Evolutionary conservation across 2,113 vertebrate species (phyloP).

Genomic region (Rhinogobius similis): DNA sequence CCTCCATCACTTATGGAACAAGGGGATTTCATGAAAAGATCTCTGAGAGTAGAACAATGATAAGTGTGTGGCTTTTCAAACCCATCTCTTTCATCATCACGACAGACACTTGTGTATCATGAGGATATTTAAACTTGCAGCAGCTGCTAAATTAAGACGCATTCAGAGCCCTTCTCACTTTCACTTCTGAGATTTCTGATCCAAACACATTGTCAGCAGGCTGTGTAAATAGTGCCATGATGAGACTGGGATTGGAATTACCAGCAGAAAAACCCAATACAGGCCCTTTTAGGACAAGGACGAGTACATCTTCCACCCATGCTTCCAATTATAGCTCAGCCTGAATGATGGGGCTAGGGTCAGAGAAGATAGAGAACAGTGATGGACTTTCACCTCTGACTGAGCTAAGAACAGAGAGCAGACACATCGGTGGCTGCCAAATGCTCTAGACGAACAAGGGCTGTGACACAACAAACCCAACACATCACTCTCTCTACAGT

Average conservation of each 20-base stretch:
- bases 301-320: too few species aligned
- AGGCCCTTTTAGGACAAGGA: too few species aligned
- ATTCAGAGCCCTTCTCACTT: slow-evolving; percentile 16
- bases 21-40: slow-evolving; percentile 2
- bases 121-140: neutral
- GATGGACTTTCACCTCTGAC: too few species aligned
- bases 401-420: too few species aligned
- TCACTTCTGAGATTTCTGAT: slow-evolving; percentile 3
- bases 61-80: neutral
- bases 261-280: slow-evolving; percentile 24
- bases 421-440: too few species aligned
- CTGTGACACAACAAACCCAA: too few species aligned
- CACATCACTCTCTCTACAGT: too few species aligned
- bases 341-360: too few species aligned
- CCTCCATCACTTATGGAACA: neutral
- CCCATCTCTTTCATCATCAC: neutral
- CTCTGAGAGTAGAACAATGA: neutral
- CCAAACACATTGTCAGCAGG: slow-evolving; percentile 8
- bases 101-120: slow-evolving; percentile 7
- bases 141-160: slow-evolving; percentile 27
- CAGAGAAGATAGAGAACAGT: too few species aligned
- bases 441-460: too few species aligned
- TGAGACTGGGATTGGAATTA: slow-evolving; percentile 48
- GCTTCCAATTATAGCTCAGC: too few species aligned
- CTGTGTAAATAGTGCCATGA: slow-evolving; percentile 17